A percentile compares a stretch with the other conserved stretches of the same genome.
Evolutionary conservation across 2,888 invertebrate genomes (phyloP).

Genomic region (Spisula subtruncata): DNA sequence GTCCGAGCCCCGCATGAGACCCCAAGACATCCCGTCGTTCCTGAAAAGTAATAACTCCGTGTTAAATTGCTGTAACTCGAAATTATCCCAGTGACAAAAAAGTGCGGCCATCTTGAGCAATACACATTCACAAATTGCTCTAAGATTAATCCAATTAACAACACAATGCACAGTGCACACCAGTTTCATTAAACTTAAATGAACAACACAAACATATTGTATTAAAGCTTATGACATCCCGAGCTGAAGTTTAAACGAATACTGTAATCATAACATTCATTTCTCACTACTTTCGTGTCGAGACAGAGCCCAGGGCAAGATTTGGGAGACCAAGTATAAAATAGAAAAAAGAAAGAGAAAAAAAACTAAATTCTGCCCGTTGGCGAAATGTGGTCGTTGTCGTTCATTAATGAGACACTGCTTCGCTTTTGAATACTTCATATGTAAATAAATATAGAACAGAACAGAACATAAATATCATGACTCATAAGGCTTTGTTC

Average conservation of each 20-base stretch:
- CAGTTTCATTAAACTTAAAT: not conserved
- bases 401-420: slow-evolving; percentile 48
- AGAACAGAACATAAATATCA: not conserved
- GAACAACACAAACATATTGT: slow-evolving; percentile 16
- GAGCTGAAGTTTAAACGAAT: slow-evolving; percentile 38
- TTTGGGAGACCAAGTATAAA: slow-evolving; percentile 50
- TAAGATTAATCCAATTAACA: not conserved
- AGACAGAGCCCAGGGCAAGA: slow-evolving; percentile 56
- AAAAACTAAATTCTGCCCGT: slow-evolving; percentile 55
- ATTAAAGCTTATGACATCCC: not conserved
- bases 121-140: not conserved
- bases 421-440: slow-evolving; percentile 31
- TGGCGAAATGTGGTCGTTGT: slow-evolving; percentile 48
- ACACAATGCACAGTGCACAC: not conserved
- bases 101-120: not conserved
- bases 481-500: slow-evolving; percentile 27
- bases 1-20: slow-evolving; percentile 89
- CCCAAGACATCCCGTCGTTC: slow-evolving; percentile 90
- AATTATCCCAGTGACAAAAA: not conserved
- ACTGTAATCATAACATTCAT: slow-evolving; percentile 46
- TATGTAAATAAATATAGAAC: slow-evolving; percentile 37
- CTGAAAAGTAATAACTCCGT: slow-evolving; percentile 87
- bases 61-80: not conserved
- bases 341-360: slow-evolving; percentile 45
- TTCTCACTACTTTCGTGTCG: slow-evolving; percentile 27